Conservation (phyloP, 2,888 invertebrate genomes). For the Agrochola litura region DNA sequence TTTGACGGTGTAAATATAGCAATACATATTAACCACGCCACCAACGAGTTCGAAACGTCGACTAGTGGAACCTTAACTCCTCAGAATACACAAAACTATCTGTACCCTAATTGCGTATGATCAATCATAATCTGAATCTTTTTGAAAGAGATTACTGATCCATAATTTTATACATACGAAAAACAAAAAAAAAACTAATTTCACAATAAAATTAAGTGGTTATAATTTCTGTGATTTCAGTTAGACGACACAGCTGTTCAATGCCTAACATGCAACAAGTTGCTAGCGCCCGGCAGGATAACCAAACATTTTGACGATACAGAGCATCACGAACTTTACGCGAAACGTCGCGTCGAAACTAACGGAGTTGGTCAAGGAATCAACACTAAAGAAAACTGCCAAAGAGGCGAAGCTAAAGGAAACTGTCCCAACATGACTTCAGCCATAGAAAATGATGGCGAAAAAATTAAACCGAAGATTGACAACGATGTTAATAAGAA, state of each 20-base stretch:
- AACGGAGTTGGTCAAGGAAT: conserved; percentile 7
- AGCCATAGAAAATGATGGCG: not conserved
- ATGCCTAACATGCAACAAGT: conserved; percentile 76
- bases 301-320: conserved; percentile 67
- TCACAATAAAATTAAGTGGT: not conserved
- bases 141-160: too few species aligned
- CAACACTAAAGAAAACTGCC: conserved; percentile 1
- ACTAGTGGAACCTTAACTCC: too few species aligned
- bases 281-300: conserved; percentile 58
- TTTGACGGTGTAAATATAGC: too few species aligned
- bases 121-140: too few species aligned
- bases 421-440: not conserved
- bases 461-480: not conserved
- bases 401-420: not conserved
- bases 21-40: too few species aligned
- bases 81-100: too few species aligned
- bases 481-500: not conserved
- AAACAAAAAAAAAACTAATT: not conserved
- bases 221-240: conserved; percentile 64
- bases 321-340: conserved; percentile 62
- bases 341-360: conserved; percentile 30
- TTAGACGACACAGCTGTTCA: conserved; percentile 71
- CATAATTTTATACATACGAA: too few species aligned
- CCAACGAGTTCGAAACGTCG: too few species aligned
- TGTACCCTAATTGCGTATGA: too few species aligned